phyloP scores from a whole-genome alignment of 2,113 vertebrate genomes.

The Shinisaurus crocodilurus region DNA sequence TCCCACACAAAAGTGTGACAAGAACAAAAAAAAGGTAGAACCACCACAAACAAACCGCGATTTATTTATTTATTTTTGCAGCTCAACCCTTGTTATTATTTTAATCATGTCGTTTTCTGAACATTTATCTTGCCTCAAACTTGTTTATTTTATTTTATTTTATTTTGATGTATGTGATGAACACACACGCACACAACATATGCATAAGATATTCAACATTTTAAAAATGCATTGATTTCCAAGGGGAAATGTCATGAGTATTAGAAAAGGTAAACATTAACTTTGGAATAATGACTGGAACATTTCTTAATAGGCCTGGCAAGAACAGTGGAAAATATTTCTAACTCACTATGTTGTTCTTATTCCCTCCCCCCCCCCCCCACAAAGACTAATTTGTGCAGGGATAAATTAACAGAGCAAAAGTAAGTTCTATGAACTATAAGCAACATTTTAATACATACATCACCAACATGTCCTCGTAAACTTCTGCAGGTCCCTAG shows the following conservation, averaged over 20 bases:
- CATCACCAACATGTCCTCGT: constrained; percentile 55
- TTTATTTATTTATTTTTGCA: background rate
- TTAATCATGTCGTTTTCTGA: constrained; percentile 36
- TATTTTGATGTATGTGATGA: constrained; percentile 28
- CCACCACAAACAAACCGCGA: background rate
- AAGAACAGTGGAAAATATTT: constrained; percentile 76
- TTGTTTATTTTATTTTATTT: constrained; percentile 29
- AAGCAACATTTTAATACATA: constrained; percentile 74
- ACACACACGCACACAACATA: background rate
- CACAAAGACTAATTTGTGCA: constrained; percentile 74
- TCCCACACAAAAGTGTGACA: background rate
- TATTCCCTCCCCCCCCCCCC: constrained; percentile 17
- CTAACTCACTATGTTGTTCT: constrained; percentile 32
- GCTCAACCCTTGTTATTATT: background rate
- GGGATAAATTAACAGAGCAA: constrained; percentile 67
- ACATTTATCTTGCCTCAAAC: constrained; percentile 37
- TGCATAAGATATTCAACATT: constrained; percentile 38
- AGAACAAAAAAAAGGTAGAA: background rate
- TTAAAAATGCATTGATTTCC: constrained; percentile 56
- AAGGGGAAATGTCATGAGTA: constrained; percentile 58
- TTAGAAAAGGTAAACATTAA: constrained; percentile 68
- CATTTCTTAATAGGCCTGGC: constrained; percentile 70
- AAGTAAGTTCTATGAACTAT: constrained; percentile 69
- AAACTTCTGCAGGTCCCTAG: constrained; percentile 64
- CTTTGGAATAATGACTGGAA: constrained; percentile 74